phyloP scores from a whole-genome alignment of 2,113 vertebrate species.

The Verasper variegatus region DNA sequence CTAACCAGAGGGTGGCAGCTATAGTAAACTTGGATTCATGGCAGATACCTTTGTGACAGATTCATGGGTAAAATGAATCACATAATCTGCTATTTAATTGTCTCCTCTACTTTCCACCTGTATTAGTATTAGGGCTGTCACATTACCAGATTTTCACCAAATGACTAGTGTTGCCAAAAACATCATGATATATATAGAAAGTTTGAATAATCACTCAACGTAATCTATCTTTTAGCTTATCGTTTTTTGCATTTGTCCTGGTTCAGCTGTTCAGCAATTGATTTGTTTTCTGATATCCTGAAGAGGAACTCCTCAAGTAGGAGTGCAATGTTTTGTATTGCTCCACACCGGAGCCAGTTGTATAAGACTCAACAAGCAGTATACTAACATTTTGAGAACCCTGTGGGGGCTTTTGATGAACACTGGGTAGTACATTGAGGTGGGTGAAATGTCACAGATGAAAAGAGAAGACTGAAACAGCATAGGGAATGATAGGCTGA shows the following conservation, averaged over 20 bases:
- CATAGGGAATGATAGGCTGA: conserved; percentile 13
- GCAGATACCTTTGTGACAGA: background rate
- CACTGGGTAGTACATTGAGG: conserved; percentile 10
- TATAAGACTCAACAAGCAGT: background rate
- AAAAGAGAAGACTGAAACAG: conserved; percentile 50
- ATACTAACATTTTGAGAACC: conserved; percentile 7
- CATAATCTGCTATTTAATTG: background rate
- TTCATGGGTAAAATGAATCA: background rate
- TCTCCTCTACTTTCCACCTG: background rate
- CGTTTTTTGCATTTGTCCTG: too few species aligned
- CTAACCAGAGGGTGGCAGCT: background rate
- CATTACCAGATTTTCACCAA: background rate
- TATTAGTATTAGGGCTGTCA: background rate
- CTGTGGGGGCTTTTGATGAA: conserved; percentile 56
- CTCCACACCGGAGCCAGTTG: background rate
- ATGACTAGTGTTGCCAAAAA: too few species aligned
- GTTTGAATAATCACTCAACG: too few species aligned
- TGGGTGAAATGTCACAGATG: conserved; percentile 69
- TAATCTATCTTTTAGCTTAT: too few species aligned
- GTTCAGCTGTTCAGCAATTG: too few species aligned
- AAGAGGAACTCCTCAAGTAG: too few species aligned
- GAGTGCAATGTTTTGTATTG: too few species aligned
- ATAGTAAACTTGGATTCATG: conserved; percentile 1
- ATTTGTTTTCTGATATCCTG: too few species aligned
- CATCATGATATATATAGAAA: too few species aligned